Conservation (phyloP, 2,888 invertebrate genomes). For the Chrysodeixis includens region DNA sequence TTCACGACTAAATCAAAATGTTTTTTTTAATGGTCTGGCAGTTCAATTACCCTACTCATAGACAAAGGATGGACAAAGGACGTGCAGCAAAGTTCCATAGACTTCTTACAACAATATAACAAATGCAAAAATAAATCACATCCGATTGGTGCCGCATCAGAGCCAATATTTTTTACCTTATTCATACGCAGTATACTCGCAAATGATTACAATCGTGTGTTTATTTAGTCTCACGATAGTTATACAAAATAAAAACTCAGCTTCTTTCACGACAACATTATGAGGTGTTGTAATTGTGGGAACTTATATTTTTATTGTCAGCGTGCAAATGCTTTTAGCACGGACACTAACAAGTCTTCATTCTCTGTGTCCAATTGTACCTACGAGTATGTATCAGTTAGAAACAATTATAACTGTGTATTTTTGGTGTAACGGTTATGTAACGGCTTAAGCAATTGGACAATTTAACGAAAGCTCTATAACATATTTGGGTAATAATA, state of each 20-base stretch:
- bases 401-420: conserved; percentile 7
- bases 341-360: conserved; percentile 17
- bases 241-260: background rate
- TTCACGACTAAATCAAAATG: too few species aligned
- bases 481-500: too few species aligned
- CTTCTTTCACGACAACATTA: conserved; percentile 49
- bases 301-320: conserved; percentile 42
- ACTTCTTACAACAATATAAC: too few species aligned
- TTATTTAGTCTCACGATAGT: background rate
- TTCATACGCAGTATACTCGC: background rate
- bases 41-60: too few species aligned
- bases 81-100: too few species aligned
- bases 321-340: conserved; percentile 51
- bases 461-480: too few species aligned
- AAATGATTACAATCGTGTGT: conserved; percentile 37
- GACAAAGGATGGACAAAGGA: too few species aligned
- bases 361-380: conserved; percentile 35
- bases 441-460: background rate
- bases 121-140: too few species aligned
- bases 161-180: too few species aligned
- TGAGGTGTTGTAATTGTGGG: conserved; percentile 56
- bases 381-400: conserved; percentile 23
- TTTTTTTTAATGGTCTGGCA: too few species aligned
- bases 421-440: conserved; percentile 15
- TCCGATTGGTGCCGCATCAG: too few species aligned